Percentiles rank a stretch among this genome's conserved stretches.
Conservation (phyloP, 2,797 vertebrate species). For the Euphonia xanthogaster region DNA sequence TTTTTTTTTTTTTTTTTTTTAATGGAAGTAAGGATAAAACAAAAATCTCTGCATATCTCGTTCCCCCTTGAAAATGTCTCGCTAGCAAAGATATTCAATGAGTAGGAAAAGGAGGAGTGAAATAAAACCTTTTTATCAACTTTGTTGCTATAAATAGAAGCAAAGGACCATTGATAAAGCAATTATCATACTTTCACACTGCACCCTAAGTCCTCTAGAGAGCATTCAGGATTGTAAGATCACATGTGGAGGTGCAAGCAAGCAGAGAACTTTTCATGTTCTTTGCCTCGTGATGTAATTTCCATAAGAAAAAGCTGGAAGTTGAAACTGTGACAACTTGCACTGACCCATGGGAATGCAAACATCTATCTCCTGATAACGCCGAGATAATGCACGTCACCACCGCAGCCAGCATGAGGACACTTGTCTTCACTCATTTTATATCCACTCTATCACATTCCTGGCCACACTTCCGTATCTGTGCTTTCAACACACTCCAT, state of each 20-base stretch:
- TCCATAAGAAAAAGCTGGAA: slow-evolving; percentile 54
- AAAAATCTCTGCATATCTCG: rapidly evolving
- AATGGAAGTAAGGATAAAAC: background rate
- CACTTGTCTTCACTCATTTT: slow-evolving; percentile 61
- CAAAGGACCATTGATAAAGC: background rate
- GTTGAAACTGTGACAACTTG: slow-evolving; percentile 39
- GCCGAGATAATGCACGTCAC: slow-evolving; percentile 39
- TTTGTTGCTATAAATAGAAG: slow-evolving; percentile 22
- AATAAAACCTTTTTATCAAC: slow-evolving; percentile 11
- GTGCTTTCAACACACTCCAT: slow-evolving; percentile 44
- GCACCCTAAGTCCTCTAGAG: background rate
- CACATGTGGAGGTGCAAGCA: background rate
- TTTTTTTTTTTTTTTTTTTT: rapidly evolving
- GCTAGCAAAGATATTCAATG: background rate
- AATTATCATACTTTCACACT: background rate
- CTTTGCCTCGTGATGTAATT: slow-evolving; percentile 31
- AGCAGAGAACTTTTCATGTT: background rate
- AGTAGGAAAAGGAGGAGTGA: background rate
- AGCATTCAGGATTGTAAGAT: background rate
- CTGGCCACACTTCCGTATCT: slow-evolving; percentile 57
- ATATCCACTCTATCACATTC: slow-evolving; percentile 36
- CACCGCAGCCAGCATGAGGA: slow-evolving; percentile 43
- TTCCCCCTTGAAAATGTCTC: background rate
- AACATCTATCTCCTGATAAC: slow-evolving; percentile 56
- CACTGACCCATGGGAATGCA: slow-evolving; percentile 25